phyloP scores from a whole-genome alignment of 2,113 vertebrate genomes.

The Chloroceryle aenea region DNA sequence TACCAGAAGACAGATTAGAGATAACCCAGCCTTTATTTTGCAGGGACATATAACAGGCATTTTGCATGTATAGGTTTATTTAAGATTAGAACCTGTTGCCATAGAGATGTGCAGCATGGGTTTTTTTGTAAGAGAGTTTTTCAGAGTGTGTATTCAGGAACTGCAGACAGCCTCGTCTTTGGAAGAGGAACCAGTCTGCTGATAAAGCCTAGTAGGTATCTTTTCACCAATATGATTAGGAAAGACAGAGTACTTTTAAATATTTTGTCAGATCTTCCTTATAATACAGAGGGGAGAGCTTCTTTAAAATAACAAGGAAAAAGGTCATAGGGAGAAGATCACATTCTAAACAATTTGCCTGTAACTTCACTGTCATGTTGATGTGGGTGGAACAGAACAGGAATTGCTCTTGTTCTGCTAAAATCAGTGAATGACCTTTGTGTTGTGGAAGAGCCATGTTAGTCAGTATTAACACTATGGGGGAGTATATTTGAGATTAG shows the following conservation, averaged over 20 bases:
- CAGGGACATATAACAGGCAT: not conserved
- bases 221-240: not conserved
- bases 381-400: not conserved
- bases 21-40: not conserved
- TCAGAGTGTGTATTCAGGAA: not conserved
- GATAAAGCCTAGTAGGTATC: not conserved
- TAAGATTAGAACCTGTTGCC: rapidly evolving
- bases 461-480: not conserved
- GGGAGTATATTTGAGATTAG: not conserved
- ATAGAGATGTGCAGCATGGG: not conserved
- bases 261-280: not conserved
- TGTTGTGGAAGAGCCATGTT: not conserved
- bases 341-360: not conserved
- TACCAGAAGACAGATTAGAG: not conserved
- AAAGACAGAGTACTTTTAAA: not conserved
- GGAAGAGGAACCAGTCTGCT: conserved; percentile 5
- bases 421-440: not conserved
- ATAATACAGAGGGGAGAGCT: not conserved
- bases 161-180: not conserved
- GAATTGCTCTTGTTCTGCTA: not conserved
- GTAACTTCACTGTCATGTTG: not conserved
- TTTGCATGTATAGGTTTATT: not conserved
- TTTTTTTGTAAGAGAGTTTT: conserved; percentile 3
- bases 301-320: not conserved
- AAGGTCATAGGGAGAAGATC: not conserved